phyloP scores from a whole-genome alignment of 2,888 invertebrate genomes.

The Drosophila barbarae region DNA sequence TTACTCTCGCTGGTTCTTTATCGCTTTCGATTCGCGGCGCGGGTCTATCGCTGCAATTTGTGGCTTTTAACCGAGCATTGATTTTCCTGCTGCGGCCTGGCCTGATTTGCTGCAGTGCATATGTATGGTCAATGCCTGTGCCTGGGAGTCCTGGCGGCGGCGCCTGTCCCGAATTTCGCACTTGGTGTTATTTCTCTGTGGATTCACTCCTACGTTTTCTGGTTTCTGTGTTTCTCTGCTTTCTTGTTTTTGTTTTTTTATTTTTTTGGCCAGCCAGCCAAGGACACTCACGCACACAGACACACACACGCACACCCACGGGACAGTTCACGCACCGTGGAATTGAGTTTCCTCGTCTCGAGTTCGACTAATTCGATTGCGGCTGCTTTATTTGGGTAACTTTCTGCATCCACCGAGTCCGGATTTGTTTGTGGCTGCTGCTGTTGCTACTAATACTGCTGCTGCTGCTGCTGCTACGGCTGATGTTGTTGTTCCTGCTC shows the following conservation, averaged over 20 bases:
- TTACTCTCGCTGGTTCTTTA: constrained; percentile 25
- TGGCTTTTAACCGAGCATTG: constrained; percentile 53
- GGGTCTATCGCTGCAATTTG: constrained; percentile 55
- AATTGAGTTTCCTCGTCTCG: constrained; percentile 30
- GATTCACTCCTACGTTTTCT: not conserved
- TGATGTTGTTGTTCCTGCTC: constrained; percentile 13
- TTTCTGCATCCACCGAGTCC: constrained; percentile 28
- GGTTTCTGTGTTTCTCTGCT: constrained; percentile 5
- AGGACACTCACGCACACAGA: constrained; percentile 62
- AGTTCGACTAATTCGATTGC: constrained; percentile 35
- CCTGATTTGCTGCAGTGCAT: constrained; percentile 43
- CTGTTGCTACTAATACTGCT: constrained; percentile 3
- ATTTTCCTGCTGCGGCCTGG: constrained; percentile 60
- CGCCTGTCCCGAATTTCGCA: constrained; percentile 44
- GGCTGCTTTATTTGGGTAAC: constrained; percentile 11
- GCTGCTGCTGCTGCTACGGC: constrained; percentile 5
- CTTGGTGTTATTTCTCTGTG: constrained; percentile 17
- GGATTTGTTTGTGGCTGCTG: constrained; percentile 8
- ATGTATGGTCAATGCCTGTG: constrained; percentile 23
- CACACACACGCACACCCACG: constrained; percentile 29
- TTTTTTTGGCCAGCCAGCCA: constrained; percentile 48
- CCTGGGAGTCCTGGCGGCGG: constrained; percentile 46
- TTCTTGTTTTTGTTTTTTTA: constrained; percentile 27
- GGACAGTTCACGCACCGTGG: constrained; percentile 25
- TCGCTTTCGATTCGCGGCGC: constrained; percentile 29